Evolutionary conservation across 2,113 vertebrate species (phyloP).

Genomic region (Neolamprologus modestus): DNA sequence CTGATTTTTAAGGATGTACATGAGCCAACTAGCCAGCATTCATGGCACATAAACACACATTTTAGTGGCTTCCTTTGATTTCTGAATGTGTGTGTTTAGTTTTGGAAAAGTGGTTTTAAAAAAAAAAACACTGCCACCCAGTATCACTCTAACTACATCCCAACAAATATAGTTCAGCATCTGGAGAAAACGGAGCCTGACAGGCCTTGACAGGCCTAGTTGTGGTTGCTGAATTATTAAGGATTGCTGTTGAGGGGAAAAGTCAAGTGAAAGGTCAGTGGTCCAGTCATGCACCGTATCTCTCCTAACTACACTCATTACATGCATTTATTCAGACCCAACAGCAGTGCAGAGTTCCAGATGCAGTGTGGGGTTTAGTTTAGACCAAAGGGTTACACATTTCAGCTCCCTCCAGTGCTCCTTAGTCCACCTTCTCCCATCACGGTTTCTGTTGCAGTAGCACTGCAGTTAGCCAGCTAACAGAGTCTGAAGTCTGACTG

Average conservation of each 20-base stretch:
- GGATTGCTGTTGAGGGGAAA: not conserved
- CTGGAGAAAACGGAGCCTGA: not conserved
- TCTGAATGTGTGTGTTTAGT: not conserved
- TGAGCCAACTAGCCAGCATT: not conserved
- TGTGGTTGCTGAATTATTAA: not conserved
- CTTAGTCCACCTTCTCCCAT: not conserved
- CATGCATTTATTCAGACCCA: not conserved
- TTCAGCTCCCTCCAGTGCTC: not conserved
- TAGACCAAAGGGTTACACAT: not conserved
- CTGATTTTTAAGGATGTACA: not conserved
- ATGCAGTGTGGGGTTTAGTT: not conserved
- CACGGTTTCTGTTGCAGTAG: not conserved
- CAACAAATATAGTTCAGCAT: not conserved
- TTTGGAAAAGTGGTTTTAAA: not conserved
- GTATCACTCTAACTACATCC: not conserved
- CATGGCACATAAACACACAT: not conserved
- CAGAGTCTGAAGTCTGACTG: not conserved
- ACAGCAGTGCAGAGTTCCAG: not conserved
- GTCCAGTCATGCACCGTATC: not conserved
- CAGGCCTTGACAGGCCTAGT: not conserved
- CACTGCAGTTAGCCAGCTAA: constrained; percentile 16
- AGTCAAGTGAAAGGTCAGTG: not conserved
- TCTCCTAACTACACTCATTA: not conserved
- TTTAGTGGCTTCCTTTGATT: not conserved
- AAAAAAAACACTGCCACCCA: not conserved